Evolutionary conservation across 2,888 invertebrate species (phyloP).

Genomic region (Stegana nigrithorax): DNA sequence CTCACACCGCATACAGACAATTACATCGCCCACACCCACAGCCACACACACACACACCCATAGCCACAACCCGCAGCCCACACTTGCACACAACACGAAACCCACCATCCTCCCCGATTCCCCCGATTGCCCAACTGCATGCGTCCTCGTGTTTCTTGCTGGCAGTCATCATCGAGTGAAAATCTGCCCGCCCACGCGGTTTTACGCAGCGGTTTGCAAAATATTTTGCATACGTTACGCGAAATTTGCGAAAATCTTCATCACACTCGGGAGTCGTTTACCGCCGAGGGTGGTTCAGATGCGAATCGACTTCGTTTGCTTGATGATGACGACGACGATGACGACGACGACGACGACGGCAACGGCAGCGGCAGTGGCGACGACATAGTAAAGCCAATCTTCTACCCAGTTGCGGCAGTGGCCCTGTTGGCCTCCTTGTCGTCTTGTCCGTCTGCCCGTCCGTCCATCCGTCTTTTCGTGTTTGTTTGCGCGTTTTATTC

Average conservation of each 20-base stretch:
- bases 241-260: conserved; percentile 39
- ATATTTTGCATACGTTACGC: conserved; percentile 52
- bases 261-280: conserved; percentile 3
- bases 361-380: no score
- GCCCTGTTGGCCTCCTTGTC: not conserved
- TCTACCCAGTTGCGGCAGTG: not conserved
- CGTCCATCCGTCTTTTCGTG: not conserved
- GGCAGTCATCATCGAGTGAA: no score
- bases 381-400: not conserved
- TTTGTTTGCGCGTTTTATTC: conserved; percentile 39
- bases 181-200: conserved; percentile 37
- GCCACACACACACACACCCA: not conserved
- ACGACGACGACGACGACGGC: no score
- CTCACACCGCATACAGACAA: not conserved
- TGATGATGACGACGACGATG: not conserved
- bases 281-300: not conserved
- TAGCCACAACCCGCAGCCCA: no score
- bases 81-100: no score
- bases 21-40: conserved; percentile 1
- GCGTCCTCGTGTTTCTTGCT: no score
- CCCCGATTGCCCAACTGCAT: no score
- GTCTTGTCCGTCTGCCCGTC: not conserved
- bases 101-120: no score
- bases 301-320: not conserved
- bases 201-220: conserved; percentile 35